Percentiles rank a stretch among this genome's conserved stretches.
These are phyloP conservation scores for Rhynchopsitta pachyrhyncha DNA, from an alignment of 2,113 vertebrate species.

Conservation along the genomic window DNA sequence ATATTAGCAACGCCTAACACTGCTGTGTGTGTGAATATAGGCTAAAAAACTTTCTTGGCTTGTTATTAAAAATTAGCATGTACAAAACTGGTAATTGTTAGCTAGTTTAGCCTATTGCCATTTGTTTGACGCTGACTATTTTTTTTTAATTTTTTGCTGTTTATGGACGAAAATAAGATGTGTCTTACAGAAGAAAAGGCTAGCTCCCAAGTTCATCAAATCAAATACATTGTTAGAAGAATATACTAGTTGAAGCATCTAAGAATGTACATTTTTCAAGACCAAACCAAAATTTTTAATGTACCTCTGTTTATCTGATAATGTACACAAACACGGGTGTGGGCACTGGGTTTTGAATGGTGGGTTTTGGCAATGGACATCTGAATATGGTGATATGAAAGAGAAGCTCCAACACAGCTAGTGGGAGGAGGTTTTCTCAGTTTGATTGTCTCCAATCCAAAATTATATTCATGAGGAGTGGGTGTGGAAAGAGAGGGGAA, in stretches of 20 bases:
- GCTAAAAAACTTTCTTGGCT: neutral
- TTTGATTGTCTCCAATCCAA: neutral
- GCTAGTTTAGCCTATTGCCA: neutral
- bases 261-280: neutral
- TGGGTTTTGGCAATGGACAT: neutral
- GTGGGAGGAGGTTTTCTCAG: neutral
- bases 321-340: neutral
- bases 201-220: neutral
- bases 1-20: neutral
- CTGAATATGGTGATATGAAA: neutral
- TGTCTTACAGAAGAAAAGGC: neutral
- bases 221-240: neutral
- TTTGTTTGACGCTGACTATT: neutral
- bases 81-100: neutral
- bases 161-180: neutral
- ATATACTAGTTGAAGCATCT: neutral
- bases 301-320: neutral
- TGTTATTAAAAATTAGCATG: neutral
- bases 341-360: neutral
- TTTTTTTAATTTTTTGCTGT: neutral
- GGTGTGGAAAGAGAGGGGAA: neutral
- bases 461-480: neutral
- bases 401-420: neutral
- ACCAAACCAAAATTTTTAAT: neutral
- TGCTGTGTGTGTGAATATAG: neutral